Evolutionary conservation across 2,797 vertebrate genomes (phyloP).

Genomic region (Chloroceryle amazona): DNA sequence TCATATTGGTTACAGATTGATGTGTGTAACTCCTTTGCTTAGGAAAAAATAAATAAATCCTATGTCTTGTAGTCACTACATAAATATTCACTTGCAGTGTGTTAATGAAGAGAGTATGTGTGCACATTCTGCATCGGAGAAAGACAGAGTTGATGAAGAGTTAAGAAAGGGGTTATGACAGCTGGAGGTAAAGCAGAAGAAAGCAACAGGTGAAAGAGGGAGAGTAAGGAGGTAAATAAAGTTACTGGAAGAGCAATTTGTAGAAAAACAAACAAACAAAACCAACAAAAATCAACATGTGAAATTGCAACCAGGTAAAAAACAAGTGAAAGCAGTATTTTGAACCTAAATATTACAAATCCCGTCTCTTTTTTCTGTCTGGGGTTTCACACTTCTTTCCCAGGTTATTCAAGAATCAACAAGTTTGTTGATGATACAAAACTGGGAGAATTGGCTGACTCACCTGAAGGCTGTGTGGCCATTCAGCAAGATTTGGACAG

Average conservation of each 20-base stretch:
- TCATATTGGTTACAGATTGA: background rate
- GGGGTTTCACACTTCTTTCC: background rate
- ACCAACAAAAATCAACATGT: background rate
- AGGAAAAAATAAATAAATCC: background rate
- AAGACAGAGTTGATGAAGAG: background rate
- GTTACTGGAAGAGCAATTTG: background rate
- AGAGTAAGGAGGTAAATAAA: background rate
- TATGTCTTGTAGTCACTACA: background rate
- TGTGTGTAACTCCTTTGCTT: background rate
- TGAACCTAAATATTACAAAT: background rate
- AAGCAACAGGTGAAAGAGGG: background rate
- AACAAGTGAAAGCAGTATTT: background rate
- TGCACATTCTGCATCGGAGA: background rate
- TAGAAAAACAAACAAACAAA: background rate
- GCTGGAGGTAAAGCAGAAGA: background rate
- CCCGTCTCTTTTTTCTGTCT: background rate
- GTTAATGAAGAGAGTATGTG: background rate
- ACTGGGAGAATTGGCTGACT: too few species aligned
- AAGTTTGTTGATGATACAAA: too few species aligned
- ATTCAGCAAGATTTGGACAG: too few species aligned
- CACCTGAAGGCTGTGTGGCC: too few species aligned
- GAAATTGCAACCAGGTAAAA: background rate
- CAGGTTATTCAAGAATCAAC: background rate
- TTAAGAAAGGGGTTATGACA: background rate
- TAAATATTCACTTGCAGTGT: background rate